Evolutionary conservation across 1,140 invertebrate species (phyloP), one percentile per base, ranked within the genome.

Genomic region (Tigriopus japonicus): DNA sequence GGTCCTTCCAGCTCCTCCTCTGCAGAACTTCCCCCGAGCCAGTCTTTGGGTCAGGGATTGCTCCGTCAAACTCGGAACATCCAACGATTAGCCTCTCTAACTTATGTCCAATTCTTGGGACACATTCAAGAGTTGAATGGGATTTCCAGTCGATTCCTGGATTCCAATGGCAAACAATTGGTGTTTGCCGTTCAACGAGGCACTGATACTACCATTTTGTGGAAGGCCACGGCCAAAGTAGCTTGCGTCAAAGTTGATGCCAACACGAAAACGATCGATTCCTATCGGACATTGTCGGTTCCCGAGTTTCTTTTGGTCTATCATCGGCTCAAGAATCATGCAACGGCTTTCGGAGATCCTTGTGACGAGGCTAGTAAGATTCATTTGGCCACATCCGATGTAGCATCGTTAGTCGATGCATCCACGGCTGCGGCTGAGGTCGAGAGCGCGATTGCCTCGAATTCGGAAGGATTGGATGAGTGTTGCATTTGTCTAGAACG

Each of bases 401-500:
- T 49, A 10, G 21, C 28, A 5, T 35, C 28, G 13, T 17, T 53
- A 40, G 28, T 12, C 21, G 17, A 23, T 24, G 14, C 52, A 0
- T 21, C 13, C 5, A 49, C 58, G 45, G 6, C 21, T 51, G 14
- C n/a, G 40, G 41, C n/a, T 43, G 28, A 17, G 19, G 17, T 56
- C 49, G 42, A 62, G 24, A 40, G n/a, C 13, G 6, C 13, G 6
- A 12, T 15, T 3, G 45, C 2, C 21, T 15, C 45, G 45, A 21
- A 49, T 49, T 10, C 3, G 12, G 21, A 49, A 6, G 21, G 45
- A 56, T 58, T 69, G 53, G 72, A 72, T 45, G 81, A 83, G 68
- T 84, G 82, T 69, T 80, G 78, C 66, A 82, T 84, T 65, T 84
- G 82, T 70, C 76, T 84, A 68, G 82, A 84, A 67, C 68, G 78